phyloP scores from a whole-genome alignment of 1,140 invertebrate genomes.

The Psilanteris sp. region DNA sequence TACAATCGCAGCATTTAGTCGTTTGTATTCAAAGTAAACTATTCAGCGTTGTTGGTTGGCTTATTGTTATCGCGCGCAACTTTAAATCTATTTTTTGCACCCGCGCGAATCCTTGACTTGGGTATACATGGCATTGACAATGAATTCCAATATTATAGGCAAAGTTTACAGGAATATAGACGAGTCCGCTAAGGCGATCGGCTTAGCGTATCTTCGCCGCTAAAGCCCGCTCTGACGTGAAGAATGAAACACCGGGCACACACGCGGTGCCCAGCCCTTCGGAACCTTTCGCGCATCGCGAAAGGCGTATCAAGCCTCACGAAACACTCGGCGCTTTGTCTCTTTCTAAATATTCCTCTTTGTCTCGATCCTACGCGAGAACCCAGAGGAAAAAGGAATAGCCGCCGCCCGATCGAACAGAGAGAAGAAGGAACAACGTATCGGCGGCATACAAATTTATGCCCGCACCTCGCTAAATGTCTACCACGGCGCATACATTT shows the following conservation, averaged over 20 bases:
- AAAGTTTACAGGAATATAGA: conserved; percentile 57
- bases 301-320: conserved; percentile 48
- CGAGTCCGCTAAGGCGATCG: conserved; percentile 11
- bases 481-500: conserved; percentile 65
- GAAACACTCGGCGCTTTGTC: conserved; percentile 29
- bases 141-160: conserved; percentile 59
- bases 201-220: conserved; percentile 23
- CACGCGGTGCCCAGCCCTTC: conserved; percentile 38
- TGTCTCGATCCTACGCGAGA: conserved; percentile 53
- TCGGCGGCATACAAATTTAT: conserved; percentile 73
- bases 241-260: conserved; percentile 10
- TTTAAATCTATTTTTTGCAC: conserved; percentile 33
- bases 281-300: conserved; percentile 28
- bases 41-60: conserved; percentile 27
- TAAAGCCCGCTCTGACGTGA: conserved; percentile 13
- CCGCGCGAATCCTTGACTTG: conserved; percentile 18
- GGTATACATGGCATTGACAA: conserved; percentile 47
- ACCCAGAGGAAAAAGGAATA: conserved; percentile 48
- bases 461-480: conserved; percentile 70
- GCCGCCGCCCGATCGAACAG: conserved; percentile 54
- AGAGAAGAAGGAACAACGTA: conserved; percentile 63
- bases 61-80: conserved; percentile 50
- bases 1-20: conserved; percentile 53
- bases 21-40: conserved; percentile 58
- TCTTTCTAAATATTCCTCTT: conserved; percentile 24